Percentiles rank a stretch among this genome's conserved stretches.
These are phyloP conservation scores for Nerophis lumbriciformis DNA, from an alignment of 2,113 vertebrate genomes.

Conservation along the genomic window DNA sequence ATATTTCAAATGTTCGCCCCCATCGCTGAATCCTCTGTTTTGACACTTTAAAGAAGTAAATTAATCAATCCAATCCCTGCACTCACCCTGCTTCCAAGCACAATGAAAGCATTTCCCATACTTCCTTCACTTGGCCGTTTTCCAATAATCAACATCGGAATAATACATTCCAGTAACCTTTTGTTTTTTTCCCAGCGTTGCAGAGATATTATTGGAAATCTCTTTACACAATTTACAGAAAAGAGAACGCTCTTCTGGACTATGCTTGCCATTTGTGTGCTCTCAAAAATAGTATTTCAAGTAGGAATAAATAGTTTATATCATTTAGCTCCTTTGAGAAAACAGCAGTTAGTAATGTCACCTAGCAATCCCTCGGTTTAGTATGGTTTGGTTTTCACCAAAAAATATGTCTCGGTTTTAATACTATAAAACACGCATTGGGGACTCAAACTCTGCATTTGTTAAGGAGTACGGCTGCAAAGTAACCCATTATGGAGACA, in stretches of 20 bases:
- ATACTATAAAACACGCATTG: no score
- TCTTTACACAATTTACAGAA: slow-evolving; percentile 8
- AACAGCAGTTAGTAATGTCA: slow-evolving; percentile 45
- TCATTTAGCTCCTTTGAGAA: slow-evolving; percentile 34
- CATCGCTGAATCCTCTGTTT: slow-evolving; percentile 53
- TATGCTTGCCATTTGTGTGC: slow-evolving; percentile 16
- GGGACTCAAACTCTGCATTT: no score
- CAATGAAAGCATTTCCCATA: slow-evolving; percentile 58
- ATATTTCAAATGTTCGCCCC: slow-evolving; percentile 67
- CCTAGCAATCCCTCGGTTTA: slow-evolving; percentile 21
- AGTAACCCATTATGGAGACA: no score
- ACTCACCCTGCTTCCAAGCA: slow-evolving; percentile 61
- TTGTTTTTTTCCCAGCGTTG: slow-evolving; percentile 45
- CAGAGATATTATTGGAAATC: slow-evolving; percentile 34
- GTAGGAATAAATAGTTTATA: slow-evolving; percentile 44
- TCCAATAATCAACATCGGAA: slow-evolving; percentile 51
- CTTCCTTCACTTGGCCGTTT: slow-evolving; percentile 54
- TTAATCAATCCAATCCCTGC: slow-evolving; percentile 61
- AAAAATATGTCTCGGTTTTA: no score
- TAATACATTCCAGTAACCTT: slow-evolving; percentile 49
- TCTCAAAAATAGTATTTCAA: slow-evolving; percentile 33
- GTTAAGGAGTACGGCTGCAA: no score
- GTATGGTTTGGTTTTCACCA: no score
- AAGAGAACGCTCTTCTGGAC: neutral
- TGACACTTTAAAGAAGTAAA: slow-evolving; percentile 68